Evolutionary conservation across 2,888 invertebrate species (phyloP), one percentile per base, ranked within the genome.

Genomic region (Caenorhabditis wallacei): DNA sequence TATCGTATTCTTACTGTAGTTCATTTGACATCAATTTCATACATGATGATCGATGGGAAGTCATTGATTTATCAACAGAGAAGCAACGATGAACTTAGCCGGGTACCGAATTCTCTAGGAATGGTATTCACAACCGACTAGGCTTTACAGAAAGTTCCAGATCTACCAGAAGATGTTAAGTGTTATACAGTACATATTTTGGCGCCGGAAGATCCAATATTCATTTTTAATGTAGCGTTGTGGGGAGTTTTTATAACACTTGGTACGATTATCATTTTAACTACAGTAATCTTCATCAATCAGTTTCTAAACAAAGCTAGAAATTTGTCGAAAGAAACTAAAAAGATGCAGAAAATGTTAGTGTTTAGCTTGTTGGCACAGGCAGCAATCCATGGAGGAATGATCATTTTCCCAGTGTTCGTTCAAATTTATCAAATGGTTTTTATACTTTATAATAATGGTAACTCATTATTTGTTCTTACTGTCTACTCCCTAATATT

Each of bases 291-390:
- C 0, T 16, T 22, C 3, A 53, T 64, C 11, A 20, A 48, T 30
- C n/a, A 30, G 18, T 48, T 48, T 20, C 26, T 64, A 30, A 64
- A 64, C 2, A 18, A n/a, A 26, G 48, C 48, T 0, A 48, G 13
- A 0, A 48, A 48, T 3, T 2, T 75, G 11, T 75, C 75, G 7
- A 48, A 18, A 0, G n/a, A 26, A 48, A 75, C 66, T 0, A 40
- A 46, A 18, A 48, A 37, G 11, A 20, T 75, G 13, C 75, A 75
- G 16, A n/a, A 20, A 10, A 70, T 57, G 70, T 8, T 70, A n/a
- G 40, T 70, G 0, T 26, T 70, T 1, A 70, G 70, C 20, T 48
- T 70, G 20, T 48, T 59, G 13, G 56, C 56, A 4, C 70, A 70
- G 22, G 70, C 43, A 16, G 13, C 40, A n/a, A 40, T 40, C 11